These are phyloP conservation scores for Helicoverpa assulta DNA, from an alignment of 2,888 invertebrate species.

Conservation along the genomic window DNA sequence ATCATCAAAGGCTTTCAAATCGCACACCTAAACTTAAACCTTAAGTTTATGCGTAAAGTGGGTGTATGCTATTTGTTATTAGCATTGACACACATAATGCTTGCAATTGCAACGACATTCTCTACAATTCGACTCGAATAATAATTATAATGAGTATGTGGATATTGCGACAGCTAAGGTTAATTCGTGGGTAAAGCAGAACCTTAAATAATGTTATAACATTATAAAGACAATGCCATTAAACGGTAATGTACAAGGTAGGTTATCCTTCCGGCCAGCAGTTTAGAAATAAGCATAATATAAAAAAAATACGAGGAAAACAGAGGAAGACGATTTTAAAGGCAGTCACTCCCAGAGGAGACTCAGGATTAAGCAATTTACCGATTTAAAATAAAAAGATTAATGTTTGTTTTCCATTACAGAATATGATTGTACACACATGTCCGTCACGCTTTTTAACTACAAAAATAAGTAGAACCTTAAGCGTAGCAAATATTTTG, in stretches of 20 bases:
- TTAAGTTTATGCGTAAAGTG: slow-evolving; percentile 74
- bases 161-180: slow-evolving; percentile 67
- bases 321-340: slow-evolving; percentile 20
- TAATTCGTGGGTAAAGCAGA: slow-evolving; percentile 58
- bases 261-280: not conserved
- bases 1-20: slow-evolving; percentile 75
- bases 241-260: slow-evolving; percentile 7
- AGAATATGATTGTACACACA: slow-evolving; percentile 34
- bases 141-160: slow-evolving; percentile 73
- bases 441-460: slow-evolving; percentile 50
- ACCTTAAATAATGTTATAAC: slow-evolving; percentile 31
- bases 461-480: slow-evolving; percentile 40
- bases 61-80: slow-evolving; percentile 78
- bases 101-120: slow-evolving; percentile 78
- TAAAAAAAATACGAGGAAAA: not conserved
- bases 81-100: slow-evolving; percentile 86
- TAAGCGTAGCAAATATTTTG: slow-evolving; percentile 32
- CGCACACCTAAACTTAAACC: slow-evolving; percentile 76
- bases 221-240: slow-evolving; percentile 30
- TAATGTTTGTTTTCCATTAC: slow-evolving; percentile 39
- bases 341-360: slow-evolving; percentile 13
- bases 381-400: slow-evolving; percentile 39
- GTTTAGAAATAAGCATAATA: not conserved
- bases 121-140: slow-evolving; percentile 72
- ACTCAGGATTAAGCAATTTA: slow-evolving; percentile 42